phyloP scores from a whole-genome alignment of 2,888 invertebrate species.

The Anagyrus pseudococci region DNA sequence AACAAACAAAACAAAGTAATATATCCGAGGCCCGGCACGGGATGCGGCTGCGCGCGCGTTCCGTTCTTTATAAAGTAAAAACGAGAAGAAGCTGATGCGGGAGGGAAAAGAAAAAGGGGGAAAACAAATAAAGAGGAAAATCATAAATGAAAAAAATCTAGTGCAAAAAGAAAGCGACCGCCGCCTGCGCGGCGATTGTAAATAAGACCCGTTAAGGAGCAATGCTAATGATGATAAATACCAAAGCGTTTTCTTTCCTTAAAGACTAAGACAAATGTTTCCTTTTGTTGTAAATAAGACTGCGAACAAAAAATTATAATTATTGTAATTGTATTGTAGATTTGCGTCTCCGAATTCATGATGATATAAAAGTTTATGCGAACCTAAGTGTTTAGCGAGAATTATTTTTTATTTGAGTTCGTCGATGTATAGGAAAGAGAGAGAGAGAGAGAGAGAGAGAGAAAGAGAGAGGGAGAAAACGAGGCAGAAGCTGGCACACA shows the following conservation, averaged over 20 bases:
- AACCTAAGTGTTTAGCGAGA: conserved; percentile 55
- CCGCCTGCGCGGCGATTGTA: too few relatives aligned
- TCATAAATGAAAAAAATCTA: too few relatives aligned
- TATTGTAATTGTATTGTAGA: conserved; percentile 45
- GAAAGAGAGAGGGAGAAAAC: too few relatives aligned
- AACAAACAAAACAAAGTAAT: background rate
- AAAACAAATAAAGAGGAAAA: conserved; percentile 19
- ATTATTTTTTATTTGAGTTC: conserved; percentile 57
- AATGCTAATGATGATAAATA: conserved; percentile 16
- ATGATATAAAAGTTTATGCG: conserved; percentile 44
- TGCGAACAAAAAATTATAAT: conserved; percentile 46
- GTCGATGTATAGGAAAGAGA: conserved; percentile 39
- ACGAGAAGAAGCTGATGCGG: background rate
- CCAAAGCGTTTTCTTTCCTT: conserved; percentile 37
- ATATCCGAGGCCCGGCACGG: background rate
- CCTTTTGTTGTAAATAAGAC: conserved; percentile 54
- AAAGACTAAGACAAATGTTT: conserved; percentile 8
- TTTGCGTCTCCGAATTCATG: conserved; percentile 37
- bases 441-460: too few relatives aligned
- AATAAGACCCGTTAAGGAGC: background rate
- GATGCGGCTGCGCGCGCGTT: conserved; percentile 6
- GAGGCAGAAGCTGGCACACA: too few relatives aligned
- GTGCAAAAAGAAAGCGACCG: too few relatives aligned
- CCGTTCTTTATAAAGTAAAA: too few relatives aligned
- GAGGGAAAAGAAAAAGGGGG: background rate